Evolutionary conservation across 2,888 invertebrate species (phyloP).

Genomic region (Hermaeophaga mercurialis): DNA sequence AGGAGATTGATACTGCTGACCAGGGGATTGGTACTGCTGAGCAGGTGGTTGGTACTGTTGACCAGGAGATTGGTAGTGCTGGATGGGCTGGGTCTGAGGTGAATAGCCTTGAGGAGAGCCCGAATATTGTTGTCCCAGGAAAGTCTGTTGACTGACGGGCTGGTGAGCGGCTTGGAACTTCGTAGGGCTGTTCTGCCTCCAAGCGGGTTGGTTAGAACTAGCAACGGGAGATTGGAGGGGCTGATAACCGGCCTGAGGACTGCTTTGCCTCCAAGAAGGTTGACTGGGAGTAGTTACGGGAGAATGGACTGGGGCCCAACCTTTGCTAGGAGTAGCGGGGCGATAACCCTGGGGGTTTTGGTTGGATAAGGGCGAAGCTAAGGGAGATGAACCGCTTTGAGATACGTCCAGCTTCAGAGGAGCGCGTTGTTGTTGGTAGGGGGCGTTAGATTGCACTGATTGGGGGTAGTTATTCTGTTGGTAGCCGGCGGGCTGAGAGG

Average conservation of each 20-base stretch:
- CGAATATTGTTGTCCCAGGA: slow-evolving; percentile 29
- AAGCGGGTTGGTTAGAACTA: slow-evolving; percentile 48
- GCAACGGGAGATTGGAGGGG: slow-evolving; percentile 57
- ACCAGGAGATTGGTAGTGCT: slow-evolving; percentile 35
- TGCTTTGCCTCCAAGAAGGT: slow-evolving; percentile 44
- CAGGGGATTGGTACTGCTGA: slow-evolving; percentile 32
- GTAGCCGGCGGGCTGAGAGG: slow-evolving; percentile 44
- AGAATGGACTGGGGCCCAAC: slow-evolving; percentile 60
- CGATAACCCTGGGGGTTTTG: slow-evolving; percentile 46
- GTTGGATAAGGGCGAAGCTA: slow-evolving; percentile 55
- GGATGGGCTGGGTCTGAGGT: slow-evolving; percentile 33
- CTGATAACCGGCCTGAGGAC: slow-evolving; percentile 21
- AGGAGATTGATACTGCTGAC: slow-evolving; percentile 36
- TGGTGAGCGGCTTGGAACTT: slow-evolving; percentile 37
- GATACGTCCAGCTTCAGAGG: slow-evolving; percentile 47
- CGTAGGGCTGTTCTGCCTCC: slow-evolving; percentile 38
- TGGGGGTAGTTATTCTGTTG: slow-evolving; percentile 32
- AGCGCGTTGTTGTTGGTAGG: slow-evolving; percentile 36
- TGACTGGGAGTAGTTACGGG: slow-evolving; percentile 53
- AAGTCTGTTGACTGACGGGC: slow-evolving; percentile 36
- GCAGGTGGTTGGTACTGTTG: slow-evolving; percentile 37
- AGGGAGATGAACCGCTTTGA: slow-evolving; percentile 50
- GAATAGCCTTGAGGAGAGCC: slow-evolving; percentile 30
- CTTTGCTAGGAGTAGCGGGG: slow-evolving; percentile 53
- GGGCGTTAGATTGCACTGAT: slow-evolving; percentile 29